These are phyloP conservation scores for Maniola hyperantus DNA, from an alignment of 2,888 invertebrate species.

Conservation along the genomic window DNA sequence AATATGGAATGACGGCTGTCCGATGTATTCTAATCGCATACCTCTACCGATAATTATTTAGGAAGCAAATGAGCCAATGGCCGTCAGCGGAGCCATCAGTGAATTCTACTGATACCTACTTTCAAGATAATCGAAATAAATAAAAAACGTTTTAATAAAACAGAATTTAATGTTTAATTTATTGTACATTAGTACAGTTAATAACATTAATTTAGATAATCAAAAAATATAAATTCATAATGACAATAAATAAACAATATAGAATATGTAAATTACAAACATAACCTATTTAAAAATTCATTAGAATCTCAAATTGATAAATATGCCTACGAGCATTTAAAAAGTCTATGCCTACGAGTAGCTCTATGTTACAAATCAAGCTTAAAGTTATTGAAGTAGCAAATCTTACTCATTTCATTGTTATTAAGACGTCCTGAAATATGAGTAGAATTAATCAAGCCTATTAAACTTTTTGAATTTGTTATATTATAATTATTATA, in stretches of 20 bases:
- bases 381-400: background rate
- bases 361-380: background rate
- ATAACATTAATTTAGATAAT: conserved; percentile 36
- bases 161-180: conserved; percentile 30
- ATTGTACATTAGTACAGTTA: conserved; percentile 55
- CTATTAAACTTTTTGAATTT: conserved; percentile 8
- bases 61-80: too few relatives aligned
- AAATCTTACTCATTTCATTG: conserved; percentile 1
- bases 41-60: too few relatives aligned
- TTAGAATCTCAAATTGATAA: background rate
- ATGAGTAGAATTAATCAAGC: conserved; percentile 12
- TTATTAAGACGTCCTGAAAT: too few relatives aligned
- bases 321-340: background rate
- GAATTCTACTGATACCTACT: background rate
- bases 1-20: too few relatives aligned
- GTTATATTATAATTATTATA: conserved; percentile 6
- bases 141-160: conserved; percentile 18
- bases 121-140: conserved; percentile 10
- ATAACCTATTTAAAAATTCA: conserved; percentile 1
- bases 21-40: too few relatives aligned
- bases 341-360: background rate
- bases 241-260: conserved; percentile 1
- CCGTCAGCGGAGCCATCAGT: too few relatives aligned
- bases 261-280: conserved; percentile 1
- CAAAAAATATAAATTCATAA: conserved; percentile 7